A percentile compares a stretch with the other conserved stretches of the same genome.
phyloP scores from a whole-genome alignment of 2,113 vertebrate species.

The Brienomyrus longianalis region DNA sequence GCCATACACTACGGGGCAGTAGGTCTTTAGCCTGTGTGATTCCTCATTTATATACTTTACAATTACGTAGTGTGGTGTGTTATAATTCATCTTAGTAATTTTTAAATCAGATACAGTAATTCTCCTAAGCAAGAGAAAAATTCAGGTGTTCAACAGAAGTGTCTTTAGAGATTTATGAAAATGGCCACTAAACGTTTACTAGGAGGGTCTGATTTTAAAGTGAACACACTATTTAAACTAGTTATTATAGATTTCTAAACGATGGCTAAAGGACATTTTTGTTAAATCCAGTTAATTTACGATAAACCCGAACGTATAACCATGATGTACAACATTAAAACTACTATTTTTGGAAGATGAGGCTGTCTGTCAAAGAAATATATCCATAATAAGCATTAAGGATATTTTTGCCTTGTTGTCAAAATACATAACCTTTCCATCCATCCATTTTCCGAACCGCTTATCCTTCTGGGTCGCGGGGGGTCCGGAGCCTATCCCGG shows the following conservation, averaged over 20 bases:
- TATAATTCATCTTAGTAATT: background rate
- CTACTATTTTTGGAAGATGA: background rate
- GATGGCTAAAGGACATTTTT: background rate
- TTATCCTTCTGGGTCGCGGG: too few relatives aligned
- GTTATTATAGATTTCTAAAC: background rate
- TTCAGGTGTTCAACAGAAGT: background rate
- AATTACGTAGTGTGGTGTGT: background rate
- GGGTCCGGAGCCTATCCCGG: too few relatives aligned
- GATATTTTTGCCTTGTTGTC: background rate
- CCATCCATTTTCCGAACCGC: too few relatives aligned
- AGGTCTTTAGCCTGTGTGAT: background rate
- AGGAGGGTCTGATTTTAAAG: background rate
- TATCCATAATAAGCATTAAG: background rate
- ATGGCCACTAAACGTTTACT: background rate
- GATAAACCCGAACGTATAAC: background rate
- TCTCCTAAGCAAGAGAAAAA: background rate
- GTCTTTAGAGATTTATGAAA: background rate
- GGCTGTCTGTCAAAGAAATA: background rate
- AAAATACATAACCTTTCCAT: background rate
- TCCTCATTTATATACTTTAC: background rate
- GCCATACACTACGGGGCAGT: background rate
- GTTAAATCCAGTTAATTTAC: background rate
- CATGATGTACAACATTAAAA: background rate
- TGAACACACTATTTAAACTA: background rate
- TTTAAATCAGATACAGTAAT: background rate